phyloP scores from a whole-genome alignment of 2,113 vertebrate genomes.

The Oryzias celebensis region DNA sequence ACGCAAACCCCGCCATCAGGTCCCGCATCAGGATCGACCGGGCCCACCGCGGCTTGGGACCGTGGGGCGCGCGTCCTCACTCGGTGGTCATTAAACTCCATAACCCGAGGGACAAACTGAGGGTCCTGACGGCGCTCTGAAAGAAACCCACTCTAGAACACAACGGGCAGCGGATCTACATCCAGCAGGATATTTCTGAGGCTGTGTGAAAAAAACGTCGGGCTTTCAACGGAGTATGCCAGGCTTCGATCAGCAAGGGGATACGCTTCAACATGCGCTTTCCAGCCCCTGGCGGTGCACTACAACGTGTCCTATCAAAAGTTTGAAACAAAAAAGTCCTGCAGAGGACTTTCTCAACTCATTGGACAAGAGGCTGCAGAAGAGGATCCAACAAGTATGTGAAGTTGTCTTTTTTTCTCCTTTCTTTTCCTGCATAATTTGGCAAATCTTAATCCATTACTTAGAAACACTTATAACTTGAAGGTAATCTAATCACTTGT shows the following conservation, averaged over 20 bases:
- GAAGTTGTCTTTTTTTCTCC: no score
- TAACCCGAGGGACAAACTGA: not conserved
- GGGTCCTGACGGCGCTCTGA: not conserved
- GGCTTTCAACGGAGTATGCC: not conserved
- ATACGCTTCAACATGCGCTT: conserved; percentile 1
- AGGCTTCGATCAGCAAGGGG: not conserved
- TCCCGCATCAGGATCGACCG: not conserved
- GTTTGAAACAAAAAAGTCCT: not conserved
- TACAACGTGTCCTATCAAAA: not conserved
- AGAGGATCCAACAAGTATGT: no score
- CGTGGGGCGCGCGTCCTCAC: not conserved
- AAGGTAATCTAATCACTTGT: no score
- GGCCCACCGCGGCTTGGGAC: not conserved
- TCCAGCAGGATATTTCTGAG: not conserved
- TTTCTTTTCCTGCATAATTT: no score
- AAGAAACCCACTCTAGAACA: not conserved
- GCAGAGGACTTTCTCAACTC: not conserved
- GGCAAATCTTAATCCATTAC: no score
- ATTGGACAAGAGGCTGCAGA: not conserved
- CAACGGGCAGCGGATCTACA: not conserved
- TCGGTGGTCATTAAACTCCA: conserved; percentile 1
- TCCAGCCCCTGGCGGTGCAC: not conserved
- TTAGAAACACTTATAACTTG: no score
- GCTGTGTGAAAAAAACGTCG: not conserved
- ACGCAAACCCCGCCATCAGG: not conserved